phyloP scores from a whole-genome alignment of 2,888 invertebrate species.

The Cordilura impudica region DNA sequence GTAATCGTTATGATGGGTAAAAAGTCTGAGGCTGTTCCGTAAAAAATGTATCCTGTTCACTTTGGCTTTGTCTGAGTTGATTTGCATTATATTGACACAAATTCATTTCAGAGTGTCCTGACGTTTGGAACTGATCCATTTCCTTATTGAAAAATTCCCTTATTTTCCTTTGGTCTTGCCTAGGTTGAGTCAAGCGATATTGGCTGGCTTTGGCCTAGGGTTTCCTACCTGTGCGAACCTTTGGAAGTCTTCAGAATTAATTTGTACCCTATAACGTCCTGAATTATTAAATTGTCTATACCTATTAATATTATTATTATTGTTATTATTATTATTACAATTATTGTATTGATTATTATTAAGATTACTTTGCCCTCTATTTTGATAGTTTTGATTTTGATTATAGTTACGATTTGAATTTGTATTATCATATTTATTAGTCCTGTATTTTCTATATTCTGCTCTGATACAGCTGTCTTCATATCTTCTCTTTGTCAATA shows the following conservation, averaged over 20 bases:
- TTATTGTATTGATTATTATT: constrained; percentile 6
- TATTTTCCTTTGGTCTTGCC: no score
- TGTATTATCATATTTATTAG: no score
- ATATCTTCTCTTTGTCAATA: not conserved
- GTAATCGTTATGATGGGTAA: not conserved
- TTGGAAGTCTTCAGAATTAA: no score
- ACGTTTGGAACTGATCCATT: no score
- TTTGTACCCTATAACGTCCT: no score
- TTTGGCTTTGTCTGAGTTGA: constrained; percentile 17
- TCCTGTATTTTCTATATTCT: not conserved
- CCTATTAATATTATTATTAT: constrained; percentile 5
- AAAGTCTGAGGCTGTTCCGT: no score
- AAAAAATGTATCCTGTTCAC: not conserved
- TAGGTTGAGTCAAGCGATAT: no score
- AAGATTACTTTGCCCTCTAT: not conserved
- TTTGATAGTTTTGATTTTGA: not conserved
- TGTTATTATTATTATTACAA: not conserved
- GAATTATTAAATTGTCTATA: not conserved
- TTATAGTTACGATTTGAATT: no score
- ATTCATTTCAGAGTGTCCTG: constrained; percentile 15
- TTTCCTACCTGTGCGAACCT: no score
- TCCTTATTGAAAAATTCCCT: no score
- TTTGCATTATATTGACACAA: no score
- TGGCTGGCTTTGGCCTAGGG: no score
- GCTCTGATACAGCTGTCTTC: not conserved